These are phyloP conservation scores for Ochropleura leucogaster DNA, from an alignment of 2,888 invertebrate genomes.

Conservation along the genomic window DNA sequence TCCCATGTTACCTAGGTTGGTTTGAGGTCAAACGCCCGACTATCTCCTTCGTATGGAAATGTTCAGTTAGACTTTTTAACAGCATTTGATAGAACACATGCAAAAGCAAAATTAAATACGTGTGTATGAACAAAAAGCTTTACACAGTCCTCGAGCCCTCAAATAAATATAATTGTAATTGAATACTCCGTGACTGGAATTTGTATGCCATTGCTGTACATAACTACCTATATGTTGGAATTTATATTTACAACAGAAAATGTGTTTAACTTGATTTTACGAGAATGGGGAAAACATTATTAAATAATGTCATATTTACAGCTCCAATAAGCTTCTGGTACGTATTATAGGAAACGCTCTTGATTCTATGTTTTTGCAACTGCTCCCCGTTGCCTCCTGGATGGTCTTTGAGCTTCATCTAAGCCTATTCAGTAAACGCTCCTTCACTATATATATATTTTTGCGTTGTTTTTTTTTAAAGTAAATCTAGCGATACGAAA, in stretches of 20 bases:
- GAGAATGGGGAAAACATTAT: neutral
- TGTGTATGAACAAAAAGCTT: neutral
- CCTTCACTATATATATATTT: neutral
- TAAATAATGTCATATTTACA: neutral
- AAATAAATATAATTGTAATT: conserved; percentile 7
- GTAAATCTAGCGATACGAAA: no score
- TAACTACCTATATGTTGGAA: neutral
- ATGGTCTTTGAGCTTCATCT: neutral
- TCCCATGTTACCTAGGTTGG: no score
- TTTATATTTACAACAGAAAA: neutral
- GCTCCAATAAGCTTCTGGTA: neutral
- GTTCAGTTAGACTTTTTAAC: no score
- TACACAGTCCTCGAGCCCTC: conserved; percentile 3
- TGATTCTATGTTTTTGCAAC: neutral
- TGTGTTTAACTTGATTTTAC: neutral
- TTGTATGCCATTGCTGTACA: neutral
- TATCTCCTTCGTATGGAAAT: no score
- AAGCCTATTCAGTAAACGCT: neutral
- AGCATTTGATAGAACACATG: no score
- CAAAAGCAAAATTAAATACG: no score
- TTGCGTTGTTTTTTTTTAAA: no score
- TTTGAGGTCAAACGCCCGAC: no score
- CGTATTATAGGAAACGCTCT: neutral
- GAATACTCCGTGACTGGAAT: conserved; percentile 25
- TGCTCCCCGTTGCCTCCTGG: neutral